These are phyloP conservation scores for Propithecus perrieri DNA, from an alignment of 2,797 vertebrate genomes.

Conservation along the genomic window DNA sequence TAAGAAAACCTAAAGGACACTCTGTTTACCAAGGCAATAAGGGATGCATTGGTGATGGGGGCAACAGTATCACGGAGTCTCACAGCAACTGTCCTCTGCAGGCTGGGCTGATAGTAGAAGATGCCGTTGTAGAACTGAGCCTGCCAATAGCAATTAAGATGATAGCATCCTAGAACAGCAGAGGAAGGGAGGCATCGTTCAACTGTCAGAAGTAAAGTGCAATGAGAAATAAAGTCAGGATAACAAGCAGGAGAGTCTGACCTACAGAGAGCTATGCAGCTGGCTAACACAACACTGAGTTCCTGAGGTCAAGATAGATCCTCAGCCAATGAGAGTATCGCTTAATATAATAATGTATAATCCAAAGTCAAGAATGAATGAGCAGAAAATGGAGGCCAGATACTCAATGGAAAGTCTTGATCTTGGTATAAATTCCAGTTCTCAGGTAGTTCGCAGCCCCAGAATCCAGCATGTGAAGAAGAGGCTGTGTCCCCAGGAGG, in stretches of 20 bases:
- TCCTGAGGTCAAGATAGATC: background rate
- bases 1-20: background rate
- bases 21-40: background rate
- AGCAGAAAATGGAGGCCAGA: background rate
- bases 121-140: background rate
- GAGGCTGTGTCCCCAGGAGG: background rate
- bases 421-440: background rate
- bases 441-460: background rate
- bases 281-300: background rate
- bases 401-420: background rate
- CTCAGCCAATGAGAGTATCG: background rate
- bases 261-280: background rate
- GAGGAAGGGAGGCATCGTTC: background rate
- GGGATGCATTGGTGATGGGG: background rate
- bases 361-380: background rate
- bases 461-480: background rate
- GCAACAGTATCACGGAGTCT: background rate
- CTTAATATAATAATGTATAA: background rate
- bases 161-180: background rate
- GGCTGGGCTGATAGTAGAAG: background rate
- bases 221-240: background rate
- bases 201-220: background rate
- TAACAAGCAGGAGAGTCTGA: background rate
- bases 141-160: background rate
- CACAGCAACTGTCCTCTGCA: background rate